Evolutionary conservation across 1,140 invertebrate species (phyloP), one percentile per base, ranked within the genome.

Genomic region (Ceratosolen solmsi): DNA sequence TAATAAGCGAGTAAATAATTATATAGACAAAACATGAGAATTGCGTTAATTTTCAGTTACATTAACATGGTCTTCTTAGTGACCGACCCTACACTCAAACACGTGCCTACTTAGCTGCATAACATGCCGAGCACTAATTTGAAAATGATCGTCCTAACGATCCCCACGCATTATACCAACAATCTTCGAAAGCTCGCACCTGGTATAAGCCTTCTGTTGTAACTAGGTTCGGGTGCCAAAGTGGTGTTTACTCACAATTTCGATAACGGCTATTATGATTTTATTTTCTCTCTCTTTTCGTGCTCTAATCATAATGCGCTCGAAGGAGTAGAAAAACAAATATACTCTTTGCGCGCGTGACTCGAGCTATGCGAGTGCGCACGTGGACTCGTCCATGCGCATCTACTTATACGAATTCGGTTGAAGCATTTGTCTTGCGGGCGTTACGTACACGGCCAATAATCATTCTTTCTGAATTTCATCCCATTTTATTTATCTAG

Each of bases 141-240:
- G 80, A 82, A 82, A 82, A 82, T 78, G 80, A 82, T 82, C 80
- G 68, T 78, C 80, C 58, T 78, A 78, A 82, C 75, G 75, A 82
- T 77, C 63, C 36, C 65, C 58, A 49, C n/a, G 30, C 71, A 75
- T 77, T 51, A 82, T 49, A 82, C 60, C 80, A 22, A 36, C 54
- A 82, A 82, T 82, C 74, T 82, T 77, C n/a, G 20, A 30, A 63
- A 82, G 38, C 51, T 51, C 54, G 80, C 80, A 82, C 74, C 80
- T 82, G 80, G 80, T 73, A 72, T 54, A 73, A 51, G 56, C 80
- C 75, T 73, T 76, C 80, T 72, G 80, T 56, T 68, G 51, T 33
- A 36, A 30, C 78, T 56, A n/a, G 20, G 63, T 56, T 46, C 15
- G 7, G 27, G 74, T 20, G n/a, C 51, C 46, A 75, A 81, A 70